A percentile compares a stretch with the other conserved stretches of the same genome.
phyloP scores from a whole-genome alignment of 2,888 invertebrate species.

The Ophioninae sp. region DNA sequence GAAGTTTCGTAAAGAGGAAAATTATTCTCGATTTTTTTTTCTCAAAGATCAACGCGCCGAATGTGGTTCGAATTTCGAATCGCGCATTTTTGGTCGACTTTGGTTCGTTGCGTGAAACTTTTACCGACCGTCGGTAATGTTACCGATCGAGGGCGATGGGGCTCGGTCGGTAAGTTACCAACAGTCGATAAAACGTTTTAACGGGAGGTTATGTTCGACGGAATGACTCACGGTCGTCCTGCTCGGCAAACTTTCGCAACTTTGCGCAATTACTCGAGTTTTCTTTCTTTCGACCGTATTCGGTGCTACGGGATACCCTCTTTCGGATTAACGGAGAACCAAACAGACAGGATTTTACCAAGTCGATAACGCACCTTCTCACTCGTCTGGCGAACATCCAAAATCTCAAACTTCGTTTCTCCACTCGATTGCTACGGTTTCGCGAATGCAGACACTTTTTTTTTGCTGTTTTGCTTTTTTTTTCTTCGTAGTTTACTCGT shows the following conservation, averaged over 20 bases:
- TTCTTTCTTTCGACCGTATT: neutral
- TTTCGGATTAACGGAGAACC: neutral
- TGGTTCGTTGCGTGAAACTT: neutral
- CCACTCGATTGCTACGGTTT: neutral
- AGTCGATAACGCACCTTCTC: neutral
- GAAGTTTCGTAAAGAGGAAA: neutral
- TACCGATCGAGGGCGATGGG: neutral
- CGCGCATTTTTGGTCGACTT: neutral
- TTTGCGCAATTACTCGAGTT: neutral
- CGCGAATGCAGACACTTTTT: slow-evolving; percentile 14
- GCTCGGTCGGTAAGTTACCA: slow-evolving; percentile 19
- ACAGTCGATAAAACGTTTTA: neutral
- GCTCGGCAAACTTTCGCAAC: neutral
- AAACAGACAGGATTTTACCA: neutral
- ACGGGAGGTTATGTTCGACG: neutral
- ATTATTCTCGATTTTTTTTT: slow-evolving; percentile 3
- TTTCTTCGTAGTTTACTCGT: slow-evolving; percentile 19
- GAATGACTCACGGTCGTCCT: neutral
- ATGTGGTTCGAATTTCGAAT: neutral
- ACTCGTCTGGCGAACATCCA: neutral
- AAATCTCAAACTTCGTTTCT: neutral
- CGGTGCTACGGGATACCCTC: neutral
- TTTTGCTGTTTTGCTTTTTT: neutral
- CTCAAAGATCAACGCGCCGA: neutral
- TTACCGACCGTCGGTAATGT: neutral